Conservation (phyloP, 2,113 vertebrate genomes). For the Thomomys bottae region DNA sequence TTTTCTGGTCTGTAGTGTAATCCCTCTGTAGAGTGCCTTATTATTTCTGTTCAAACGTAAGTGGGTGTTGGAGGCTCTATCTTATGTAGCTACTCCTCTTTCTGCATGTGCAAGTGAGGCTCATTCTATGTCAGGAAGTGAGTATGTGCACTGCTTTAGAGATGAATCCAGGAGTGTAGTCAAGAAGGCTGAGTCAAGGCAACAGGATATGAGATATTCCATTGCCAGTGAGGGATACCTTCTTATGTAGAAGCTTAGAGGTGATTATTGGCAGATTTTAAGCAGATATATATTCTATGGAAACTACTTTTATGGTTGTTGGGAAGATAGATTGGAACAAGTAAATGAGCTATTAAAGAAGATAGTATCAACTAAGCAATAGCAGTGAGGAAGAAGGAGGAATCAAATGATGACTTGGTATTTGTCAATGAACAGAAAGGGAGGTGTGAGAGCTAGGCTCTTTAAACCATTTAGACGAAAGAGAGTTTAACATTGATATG, state of each 20-base stretch:
- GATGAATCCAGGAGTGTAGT: background rate
- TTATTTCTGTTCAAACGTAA: background rate
- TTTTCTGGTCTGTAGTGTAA: background rate
- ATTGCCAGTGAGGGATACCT: background rate
- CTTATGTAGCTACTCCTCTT: background rate
- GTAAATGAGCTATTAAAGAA: background rate
- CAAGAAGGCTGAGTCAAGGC: background rate
- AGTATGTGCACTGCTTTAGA: background rate
- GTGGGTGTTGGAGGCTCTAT: background rate
- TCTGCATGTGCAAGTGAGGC: background rate
- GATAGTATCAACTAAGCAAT: background rate
- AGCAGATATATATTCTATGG: constrained; percentile 7
- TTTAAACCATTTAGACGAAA: background rate
- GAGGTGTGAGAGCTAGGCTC: background rate
- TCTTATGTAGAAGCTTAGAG: background rate
- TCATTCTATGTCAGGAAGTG: background rate
- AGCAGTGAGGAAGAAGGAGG: background rate
- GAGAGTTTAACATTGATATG: background rate
- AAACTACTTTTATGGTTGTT: background rate
- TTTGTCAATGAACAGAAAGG: background rate
- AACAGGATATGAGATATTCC: background rate
- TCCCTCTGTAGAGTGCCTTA: background rate
- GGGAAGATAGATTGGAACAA: background rate
- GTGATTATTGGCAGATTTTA: background rate
- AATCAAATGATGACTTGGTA: background rate